These are phyloP conservation scores for Acestrorhynchus altus DNA, from an alignment of 2,797 vertebrate species.

Conservation along the genomic window DNA sequence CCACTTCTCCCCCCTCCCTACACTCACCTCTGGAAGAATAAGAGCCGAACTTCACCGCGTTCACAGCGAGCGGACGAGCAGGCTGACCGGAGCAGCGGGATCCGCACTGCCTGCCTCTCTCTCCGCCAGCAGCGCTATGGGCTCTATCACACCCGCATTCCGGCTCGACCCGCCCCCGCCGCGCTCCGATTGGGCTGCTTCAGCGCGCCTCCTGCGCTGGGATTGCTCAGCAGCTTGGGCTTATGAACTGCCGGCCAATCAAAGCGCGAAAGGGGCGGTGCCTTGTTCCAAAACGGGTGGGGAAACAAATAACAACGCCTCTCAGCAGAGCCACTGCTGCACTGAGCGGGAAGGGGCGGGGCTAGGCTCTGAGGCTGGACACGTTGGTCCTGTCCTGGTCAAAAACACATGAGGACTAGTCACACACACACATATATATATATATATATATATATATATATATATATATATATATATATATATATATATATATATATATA, in stretches of 20 bases:
- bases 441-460: too few relatives aligned
- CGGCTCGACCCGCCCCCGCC: not conserved
- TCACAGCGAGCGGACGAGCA: constrained; percentile 43
- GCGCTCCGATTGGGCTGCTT: not conserved
- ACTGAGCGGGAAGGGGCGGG: constrained; percentile 52
- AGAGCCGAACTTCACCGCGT: constrained; percentile 56
- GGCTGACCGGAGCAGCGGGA: constrained; percentile 48
- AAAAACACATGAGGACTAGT: not conserved
- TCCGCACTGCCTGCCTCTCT: constrained; percentile 59
- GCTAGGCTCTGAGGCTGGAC: not conserved
- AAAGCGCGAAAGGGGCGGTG: not conserved
- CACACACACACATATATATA: not conserved
- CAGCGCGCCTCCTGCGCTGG: not conserved
- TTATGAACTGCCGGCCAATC: not conserved
- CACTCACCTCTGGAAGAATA: constrained; percentile 57
- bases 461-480: too few relatives aligned
- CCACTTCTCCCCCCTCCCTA: too few relatives aligned
- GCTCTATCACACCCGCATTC: not conserved
- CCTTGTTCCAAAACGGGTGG: not conserved
- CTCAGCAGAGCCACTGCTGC: constrained; percentile 47
- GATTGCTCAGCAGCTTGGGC: not conserved
- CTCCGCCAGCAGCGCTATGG: constrained; percentile 7
- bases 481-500: too few relatives aligned
- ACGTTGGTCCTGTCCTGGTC: not conserved
- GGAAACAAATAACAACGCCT: not conserved